Conservation (phyloP, 2,113 vertebrate genomes). For the Motacilla tschutschensis region DNA sequence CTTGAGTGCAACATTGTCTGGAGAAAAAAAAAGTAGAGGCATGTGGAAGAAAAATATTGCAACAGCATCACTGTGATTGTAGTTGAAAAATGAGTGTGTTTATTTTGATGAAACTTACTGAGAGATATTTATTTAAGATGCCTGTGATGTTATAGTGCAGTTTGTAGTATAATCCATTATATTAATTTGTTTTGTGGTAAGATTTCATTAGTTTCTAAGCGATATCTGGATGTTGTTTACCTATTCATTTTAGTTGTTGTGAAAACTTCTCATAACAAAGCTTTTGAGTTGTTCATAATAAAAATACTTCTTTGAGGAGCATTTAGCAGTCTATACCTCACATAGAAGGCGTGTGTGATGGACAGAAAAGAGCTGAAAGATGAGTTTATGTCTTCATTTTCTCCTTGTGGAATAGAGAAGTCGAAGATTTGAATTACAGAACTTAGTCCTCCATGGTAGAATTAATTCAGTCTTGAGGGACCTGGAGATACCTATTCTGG, state of each 20-base stretch:
- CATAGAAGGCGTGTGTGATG: not conserved
- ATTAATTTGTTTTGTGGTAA: not conserved
- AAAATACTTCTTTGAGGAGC: not conserved
- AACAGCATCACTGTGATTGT: not conserved
- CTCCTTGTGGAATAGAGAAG: not conserved
- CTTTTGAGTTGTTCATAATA: not conserved
- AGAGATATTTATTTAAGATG: not conserved
- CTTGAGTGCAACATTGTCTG: not conserved
- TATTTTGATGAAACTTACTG: not conserved
- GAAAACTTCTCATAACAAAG: not conserved
- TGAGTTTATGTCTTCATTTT: not conserved
- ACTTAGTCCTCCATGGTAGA: fast-evolving
- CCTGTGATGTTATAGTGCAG: not conserved
- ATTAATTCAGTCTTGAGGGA: not conserved
- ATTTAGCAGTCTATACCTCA: not conserved
- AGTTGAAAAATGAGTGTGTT: not conserved
- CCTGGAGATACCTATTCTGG: not conserved
- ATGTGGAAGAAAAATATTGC: not conserved
- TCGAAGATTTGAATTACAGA: not conserved
- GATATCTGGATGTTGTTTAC: not conserved
- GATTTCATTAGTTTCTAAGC: not conserved
- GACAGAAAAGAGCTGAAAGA: not conserved
- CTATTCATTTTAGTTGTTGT: not conserved
- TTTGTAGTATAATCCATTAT: not conserved
- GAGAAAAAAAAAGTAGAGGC: not conserved